These are phyloP conservation scores for Xiphydria camelus DNA, from an alignment of 2,888 invertebrate species.

Conservation along the genomic window DNA sequence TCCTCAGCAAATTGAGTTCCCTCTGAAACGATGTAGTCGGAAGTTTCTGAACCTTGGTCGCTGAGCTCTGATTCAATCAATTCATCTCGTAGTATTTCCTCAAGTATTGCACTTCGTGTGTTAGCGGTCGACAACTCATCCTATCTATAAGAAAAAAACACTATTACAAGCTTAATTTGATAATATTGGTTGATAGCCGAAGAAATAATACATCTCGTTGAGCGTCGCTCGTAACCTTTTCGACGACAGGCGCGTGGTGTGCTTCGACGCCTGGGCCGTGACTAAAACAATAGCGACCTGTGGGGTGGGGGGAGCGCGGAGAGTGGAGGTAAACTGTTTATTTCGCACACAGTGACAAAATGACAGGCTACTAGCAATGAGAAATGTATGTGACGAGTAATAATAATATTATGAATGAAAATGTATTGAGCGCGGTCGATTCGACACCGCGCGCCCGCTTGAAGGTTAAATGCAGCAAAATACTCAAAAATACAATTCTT, in stretches of 20 bases:
- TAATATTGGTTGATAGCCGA: not conserved
- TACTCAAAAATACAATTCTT: too few species aligned
- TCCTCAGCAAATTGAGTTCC: slow-evolving; percentile 6
- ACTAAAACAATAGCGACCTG: not conserved
- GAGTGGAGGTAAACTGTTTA: slow-evolving; percentile 9
- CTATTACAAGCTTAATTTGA: not conserved
- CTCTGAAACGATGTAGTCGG: slow-evolving; percentile 11
- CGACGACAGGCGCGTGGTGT: not conserved
- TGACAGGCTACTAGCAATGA: not conserved
- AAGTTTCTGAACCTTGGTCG: slow-evolving; percentile 15
- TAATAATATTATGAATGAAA: too few species aligned
- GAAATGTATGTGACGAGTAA: slow-evolving; percentile 37
- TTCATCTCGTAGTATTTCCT: slow-evolving; percentile 1
- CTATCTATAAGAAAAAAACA: slow-evolving; percentile 2
- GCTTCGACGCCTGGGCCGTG: not conserved
- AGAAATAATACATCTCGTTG: not conserved
- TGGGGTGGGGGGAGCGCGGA: not conserved
- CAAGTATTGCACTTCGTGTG: not conserved
- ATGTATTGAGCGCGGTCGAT: too few species aligned
- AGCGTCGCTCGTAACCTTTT: not conserved
- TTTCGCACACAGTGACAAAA: slow-evolving; percentile 3
- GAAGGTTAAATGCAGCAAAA: too few species aligned
- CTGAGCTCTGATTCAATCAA: slow-evolving; percentile 14
- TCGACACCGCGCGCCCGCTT: too few species aligned
- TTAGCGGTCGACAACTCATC: not conserved